Evolutionary conservation across 2,113 vertebrate genomes (phyloP), one percentile per base, ranked within the genome.

Genomic region (Pogonocichla stellata): DNA sequence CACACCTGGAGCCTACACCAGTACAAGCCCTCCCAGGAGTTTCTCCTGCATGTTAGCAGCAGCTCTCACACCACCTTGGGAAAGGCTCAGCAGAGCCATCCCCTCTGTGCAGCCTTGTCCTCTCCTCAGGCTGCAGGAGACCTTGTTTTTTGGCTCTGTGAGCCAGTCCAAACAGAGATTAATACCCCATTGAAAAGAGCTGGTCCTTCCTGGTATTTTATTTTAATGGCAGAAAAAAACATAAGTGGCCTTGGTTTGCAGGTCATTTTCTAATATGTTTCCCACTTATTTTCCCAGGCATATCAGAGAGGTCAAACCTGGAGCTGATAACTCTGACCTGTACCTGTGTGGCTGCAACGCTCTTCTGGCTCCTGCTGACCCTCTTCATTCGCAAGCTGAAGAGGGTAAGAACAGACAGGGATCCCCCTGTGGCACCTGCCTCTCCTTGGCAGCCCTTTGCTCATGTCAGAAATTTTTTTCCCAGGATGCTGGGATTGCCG

Each of bases 301-400:
- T 96, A 17, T 94, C 98, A 0, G 99, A 99, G 91, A 97, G 95
- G 67, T 98, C 99, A 5, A 98, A 98, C 56, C 93, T 99, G 97
- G 99, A 99, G 96, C 97, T 99, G 53, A 98, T 99, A 82, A 98
- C 98, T 1, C 96, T 99, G 77, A 98, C 98, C 6, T 99, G 99
- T 75, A 99, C 99, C 88, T 99, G 99, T 12, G 98, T 99, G 92
- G 98, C 98, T 83, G 99, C 99, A 0, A 98, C 98, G 0, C 98
- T 99, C 64, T 99, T 99, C 96, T 99, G 99, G 99, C 98, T 99
- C 54, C 94, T 99, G 36, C 50, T 99, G 94, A 99, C 99, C 0
- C 98, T 99, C 80, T 98, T 99, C 86, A 99, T 99, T 95, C 98
- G 98, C 61, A 99, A 99, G 97, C 96, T 99, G 71, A 99, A 98